Conservation (phyloP, 1,140 invertebrate genomes). For the Leptinotarsa undecemlineata region DNA sequence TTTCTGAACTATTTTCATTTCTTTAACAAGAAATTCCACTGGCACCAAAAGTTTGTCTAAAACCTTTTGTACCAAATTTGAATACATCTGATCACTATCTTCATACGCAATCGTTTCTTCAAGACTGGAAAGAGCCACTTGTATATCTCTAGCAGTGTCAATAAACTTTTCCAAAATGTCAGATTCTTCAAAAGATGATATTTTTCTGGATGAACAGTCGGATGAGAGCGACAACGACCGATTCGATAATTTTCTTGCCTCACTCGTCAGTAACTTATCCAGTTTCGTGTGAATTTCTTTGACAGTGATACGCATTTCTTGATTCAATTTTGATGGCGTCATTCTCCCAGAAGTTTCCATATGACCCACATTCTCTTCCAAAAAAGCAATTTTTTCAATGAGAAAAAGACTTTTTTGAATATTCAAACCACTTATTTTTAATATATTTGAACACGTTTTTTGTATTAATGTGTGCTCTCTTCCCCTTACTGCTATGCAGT, state of each 20-base stretch:
- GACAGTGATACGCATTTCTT: slow-evolving; percentile 59
- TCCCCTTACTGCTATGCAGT: slow-evolving; percentile 68
- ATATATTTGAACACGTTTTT: slow-evolving; percentile 65
- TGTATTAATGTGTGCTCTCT: slow-evolving; percentile 67
- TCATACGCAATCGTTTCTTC: slow-evolving; percentile 55
- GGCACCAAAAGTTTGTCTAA: slow-evolving; percentile 57
- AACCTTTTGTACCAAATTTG: slow-evolving; percentile 44
- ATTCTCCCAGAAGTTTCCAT: slow-evolving; percentile 56
- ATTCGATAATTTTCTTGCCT: slow-evolving; percentile 44
- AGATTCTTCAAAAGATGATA: slow-evolving; percentile 39
- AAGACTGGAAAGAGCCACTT: slow-evolving; percentile 55
- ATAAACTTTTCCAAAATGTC: slow-evolving; percentile 38
- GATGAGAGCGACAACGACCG: slow-evolving; percentile 31
- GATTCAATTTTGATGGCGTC: slow-evolving; percentile 54
- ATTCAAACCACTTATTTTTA: slow-evolving; percentile 61
- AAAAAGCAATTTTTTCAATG: slow-evolving; percentile 55
- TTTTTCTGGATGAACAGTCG: slow-evolving; percentile 9
- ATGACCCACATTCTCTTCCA: slow-evolving; percentile 57
- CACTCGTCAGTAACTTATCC: slow-evolving; percentile 56
- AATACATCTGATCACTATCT: slow-evolving; percentile 50
- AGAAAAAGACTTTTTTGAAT: slow-evolving; percentile 59
- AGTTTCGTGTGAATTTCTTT: slow-evolving; percentile 60
- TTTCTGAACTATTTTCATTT: slow-evolving; percentile 55
- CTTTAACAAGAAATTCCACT: slow-evolving; percentile 48
- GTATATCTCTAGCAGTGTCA: slow-evolving; percentile 53